phyloP scores from a whole-genome alignment of 1,140 invertebrate genomes.

The Hormaphis cornu region DNA sequence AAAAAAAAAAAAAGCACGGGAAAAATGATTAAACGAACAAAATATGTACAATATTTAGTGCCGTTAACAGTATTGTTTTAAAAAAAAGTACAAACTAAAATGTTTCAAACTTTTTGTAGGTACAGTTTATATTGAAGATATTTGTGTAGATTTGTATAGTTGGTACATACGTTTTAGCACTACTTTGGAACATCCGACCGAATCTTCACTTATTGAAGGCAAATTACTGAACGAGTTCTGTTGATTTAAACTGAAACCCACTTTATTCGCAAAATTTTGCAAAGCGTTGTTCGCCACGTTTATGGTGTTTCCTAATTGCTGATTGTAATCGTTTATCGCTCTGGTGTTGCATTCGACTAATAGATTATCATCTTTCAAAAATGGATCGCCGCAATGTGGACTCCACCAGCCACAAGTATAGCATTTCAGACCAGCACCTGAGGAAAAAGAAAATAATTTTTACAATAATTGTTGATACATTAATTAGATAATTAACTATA shows the following conservation, averaged over 20 bases:
- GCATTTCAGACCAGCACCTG: slow-evolving; percentile 11
- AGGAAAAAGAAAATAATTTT: not conserved
- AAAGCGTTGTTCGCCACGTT: not conserved
- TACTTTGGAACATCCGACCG: slow-evolving; percentile 7
- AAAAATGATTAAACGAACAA: too few relatives aligned
- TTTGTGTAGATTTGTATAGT: too few relatives aligned
- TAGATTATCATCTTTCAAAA: not conserved
- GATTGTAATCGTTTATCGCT: slow-evolving; percentile 9
- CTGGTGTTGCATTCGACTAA: slow-evolving; percentile 7
- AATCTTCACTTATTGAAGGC: slow-evolving; percentile 1
- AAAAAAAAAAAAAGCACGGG: too few relatives aligned
- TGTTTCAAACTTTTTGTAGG: not conserved
- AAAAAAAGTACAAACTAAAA: not conserved
- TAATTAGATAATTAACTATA: too few relatives aligned
- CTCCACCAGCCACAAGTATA: not conserved
- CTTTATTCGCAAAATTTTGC: slow-evolving; percentile 12
- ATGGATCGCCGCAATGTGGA: slow-evolving; percentile 2
- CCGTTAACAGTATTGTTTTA: too few relatives aligned
- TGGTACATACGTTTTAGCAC: slow-evolving; percentile 1
- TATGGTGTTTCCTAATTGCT: not conserved
- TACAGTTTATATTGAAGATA: not conserved
- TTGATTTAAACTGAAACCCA: slow-evolving; percentile 13
- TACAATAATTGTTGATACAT: too few relatives aligned
- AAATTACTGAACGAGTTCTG: slow-evolving; percentile 1
- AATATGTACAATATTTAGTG: too few relatives aligned